Conservation (phyloP, 2,113 vertebrate species). For the Setophaga petechia region DNA sequence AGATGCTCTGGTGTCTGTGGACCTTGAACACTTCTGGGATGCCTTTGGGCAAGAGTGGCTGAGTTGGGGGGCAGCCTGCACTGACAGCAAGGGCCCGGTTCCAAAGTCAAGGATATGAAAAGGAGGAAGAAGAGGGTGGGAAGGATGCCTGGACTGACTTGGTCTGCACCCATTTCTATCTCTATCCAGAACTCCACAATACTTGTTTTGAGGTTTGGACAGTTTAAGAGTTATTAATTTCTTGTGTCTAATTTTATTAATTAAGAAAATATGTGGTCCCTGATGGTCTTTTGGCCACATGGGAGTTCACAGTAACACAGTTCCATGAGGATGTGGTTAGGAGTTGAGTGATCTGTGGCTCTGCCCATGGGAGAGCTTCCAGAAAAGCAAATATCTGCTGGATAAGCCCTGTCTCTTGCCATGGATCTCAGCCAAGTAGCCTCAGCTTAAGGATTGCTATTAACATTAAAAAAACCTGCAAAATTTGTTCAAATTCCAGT, state of each 20-base stretch:
- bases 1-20: not conserved
- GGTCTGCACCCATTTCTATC: not conserved
- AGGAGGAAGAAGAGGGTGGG: not conserved
- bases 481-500: not conserved
- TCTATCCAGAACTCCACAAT: not conserved
- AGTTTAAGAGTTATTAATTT: not conserved
- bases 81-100: fast-evolving
- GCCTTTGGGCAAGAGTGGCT: not conserved
- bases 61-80: not conserved
- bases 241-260: not conserved
- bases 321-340: not conserved
- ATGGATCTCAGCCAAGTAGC: not conserved
- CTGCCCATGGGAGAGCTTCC: not conserved
- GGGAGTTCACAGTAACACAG: not conserved
- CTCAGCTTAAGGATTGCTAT: not conserved
- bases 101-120: not conserved
- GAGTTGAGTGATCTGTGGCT: not conserved
- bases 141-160: not conserved
- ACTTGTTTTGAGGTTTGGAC: not conserved
- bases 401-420: not conserved
- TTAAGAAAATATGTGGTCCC: not conserved
- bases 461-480: not conserved
- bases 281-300: not conserved
- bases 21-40: not conserved
- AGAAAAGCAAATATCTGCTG: not conserved